Base-by-base conservation (phyloP, 2,113 vertebrate species). In the Neodontobutis hainanensis region DNA sequence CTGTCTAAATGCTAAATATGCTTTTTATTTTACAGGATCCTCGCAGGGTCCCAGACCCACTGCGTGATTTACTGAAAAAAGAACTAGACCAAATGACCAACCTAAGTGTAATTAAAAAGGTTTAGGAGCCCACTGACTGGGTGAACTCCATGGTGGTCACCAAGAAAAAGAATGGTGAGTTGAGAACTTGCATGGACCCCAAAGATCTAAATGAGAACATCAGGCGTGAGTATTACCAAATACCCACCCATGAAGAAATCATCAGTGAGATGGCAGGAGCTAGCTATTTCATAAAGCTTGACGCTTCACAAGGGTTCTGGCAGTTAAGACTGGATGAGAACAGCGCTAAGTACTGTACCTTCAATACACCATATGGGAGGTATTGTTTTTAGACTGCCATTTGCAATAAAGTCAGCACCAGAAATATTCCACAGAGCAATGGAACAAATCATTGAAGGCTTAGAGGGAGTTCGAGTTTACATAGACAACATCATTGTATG, bases 361-460 rank as follows among this genome's bases (percentile, higher is more conserved):
- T 60, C 16, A 64, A 51, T 7, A 51, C 36, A 2, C 48, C 48
- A 16, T 64, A 27, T 5, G 16, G 48, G 8, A 6, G 48, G 4
- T 45, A 53, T 11, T 65, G 11, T 7, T 60, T 60, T 19, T 11
- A 45, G 42, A 42, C 47, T 61, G 59, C 6, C 8, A 1, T 52
- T 52, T 35, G 60, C 8, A 48, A 48, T 36, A 12, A 36, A 2
- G 15, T 48, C 44, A 35, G 45, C 44, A 35, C 44, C 59, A 5
- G 32, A 61, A 34, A 14, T 61, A 5, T 48, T 48, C 59, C 44
- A 61, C 59, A 61, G 32, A 27, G 15, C 45, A n/a, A 63, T 50
- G 61, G 35, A 42, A 34, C n/a, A 63, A n/a, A 63, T n/a, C n/a
- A n/a, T n/a, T n/a, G n/a, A n/a, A n/a, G n/a, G n/a, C n/a, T n/a